Conservation (phyloP, 2,797 vertebrate genomes). For the Distichodus sexfasciatus region DNA sequence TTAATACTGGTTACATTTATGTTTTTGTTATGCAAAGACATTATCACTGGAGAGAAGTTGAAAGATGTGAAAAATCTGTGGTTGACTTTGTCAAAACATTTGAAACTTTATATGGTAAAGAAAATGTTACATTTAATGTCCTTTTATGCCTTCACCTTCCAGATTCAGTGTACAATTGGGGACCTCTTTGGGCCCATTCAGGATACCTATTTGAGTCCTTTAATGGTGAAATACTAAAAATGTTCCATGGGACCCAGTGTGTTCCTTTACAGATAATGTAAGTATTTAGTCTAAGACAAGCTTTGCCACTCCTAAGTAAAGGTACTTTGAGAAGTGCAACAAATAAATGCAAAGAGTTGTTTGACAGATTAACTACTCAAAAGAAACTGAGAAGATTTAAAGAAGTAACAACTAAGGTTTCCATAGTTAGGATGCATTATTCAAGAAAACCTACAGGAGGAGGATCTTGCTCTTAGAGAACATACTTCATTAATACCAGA, state of each 20-base stretch:
- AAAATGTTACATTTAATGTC: slow-evolving; percentile 18
- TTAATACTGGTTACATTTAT: slow-evolving; percentile 4
- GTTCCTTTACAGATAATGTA: slow-evolving; percentile 29
- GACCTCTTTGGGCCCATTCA: neutral
- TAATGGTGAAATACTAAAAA: slow-evolving; percentile 8
- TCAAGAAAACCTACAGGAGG: too few relatives aligned
- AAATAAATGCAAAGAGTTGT: too few relatives aligned
- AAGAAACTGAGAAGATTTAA: too few relatives aligned
- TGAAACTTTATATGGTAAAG: slow-evolving; percentile 9
- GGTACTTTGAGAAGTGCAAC: neutral
- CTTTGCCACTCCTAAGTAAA: neutral
- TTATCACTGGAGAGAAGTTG: neutral
- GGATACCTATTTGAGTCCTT: slow-evolving; percentile 10
- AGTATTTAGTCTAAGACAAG: neutral
- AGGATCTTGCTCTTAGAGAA: neutral
- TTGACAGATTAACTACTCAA: too few relatives aligned
- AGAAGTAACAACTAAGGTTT: too few relatives aligned
- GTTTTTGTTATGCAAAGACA: neutral
- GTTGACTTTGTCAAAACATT: slow-evolving; percentile 1
- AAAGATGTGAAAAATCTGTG: slow-evolving; percentile 2
- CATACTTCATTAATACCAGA: neutral
- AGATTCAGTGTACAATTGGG: slow-evolving; percentile 3
- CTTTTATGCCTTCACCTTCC: slow-evolving; percentile 35
- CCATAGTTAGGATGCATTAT: too few relatives aligned
- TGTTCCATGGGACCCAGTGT: slow-evolving; percentile 13